Evolutionary conservation across 2,888 invertebrate genomes (phyloP).

Genomic region (Phaedon cochleariae): DNA sequence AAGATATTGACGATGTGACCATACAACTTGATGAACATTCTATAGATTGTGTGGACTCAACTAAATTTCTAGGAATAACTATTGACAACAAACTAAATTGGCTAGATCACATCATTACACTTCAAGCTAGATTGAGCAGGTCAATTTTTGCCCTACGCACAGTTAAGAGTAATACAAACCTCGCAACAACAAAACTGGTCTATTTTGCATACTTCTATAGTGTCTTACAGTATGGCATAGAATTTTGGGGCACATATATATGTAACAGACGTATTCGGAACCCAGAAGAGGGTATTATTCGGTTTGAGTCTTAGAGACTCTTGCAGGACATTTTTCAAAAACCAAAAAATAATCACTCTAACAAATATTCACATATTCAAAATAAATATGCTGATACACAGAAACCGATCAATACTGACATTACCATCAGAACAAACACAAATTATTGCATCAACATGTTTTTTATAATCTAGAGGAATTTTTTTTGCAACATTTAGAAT

Average conservation of each 20-base stretch:
- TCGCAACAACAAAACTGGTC: neutral
- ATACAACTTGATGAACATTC: too few relatives aligned
- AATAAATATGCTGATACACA: too few relatives aligned
- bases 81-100: neutral
- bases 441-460: too few relatives aligned
- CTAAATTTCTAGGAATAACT: neutral
- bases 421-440: too few relatives aligned
- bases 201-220: neutral
- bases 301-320: neutral
- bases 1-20: too few relatives aligned
- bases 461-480: too few relatives aligned
- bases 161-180: neutral
- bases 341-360: neutral
- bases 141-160: neutral
- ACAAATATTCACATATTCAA: too few relatives aligned
- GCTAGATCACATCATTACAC: neutral
- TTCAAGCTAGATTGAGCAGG: neutral
- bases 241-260: neutral
- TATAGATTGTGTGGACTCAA: too few relatives aligned
- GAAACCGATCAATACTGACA: too few relatives aligned
- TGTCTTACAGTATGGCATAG: neutral
- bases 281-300: neutral
- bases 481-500: too few relatives aligned
- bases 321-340: neutral
- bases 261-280: neutral